A percentile compares a stretch with the other conserved stretches of the same genome.
phyloP scores from a whole-genome alignment of 1,140 invertebrate genomes.

The Araneus ventricosus region DNA sequence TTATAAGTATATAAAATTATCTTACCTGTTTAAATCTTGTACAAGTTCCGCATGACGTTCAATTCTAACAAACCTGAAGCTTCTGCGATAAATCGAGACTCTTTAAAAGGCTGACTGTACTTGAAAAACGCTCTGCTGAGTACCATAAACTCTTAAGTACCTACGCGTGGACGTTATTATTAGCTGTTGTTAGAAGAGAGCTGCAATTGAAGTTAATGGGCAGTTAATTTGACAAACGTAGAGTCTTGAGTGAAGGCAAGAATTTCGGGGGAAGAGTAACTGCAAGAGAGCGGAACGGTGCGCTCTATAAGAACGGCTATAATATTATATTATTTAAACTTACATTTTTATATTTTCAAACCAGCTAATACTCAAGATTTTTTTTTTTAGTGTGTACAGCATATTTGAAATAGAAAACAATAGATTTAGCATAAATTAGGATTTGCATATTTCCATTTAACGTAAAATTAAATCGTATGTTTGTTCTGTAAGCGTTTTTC shows the following conservation, averaged over 20 bases:
- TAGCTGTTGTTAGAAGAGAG: constrained; percentile 67
- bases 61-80: constrained; percentile 5
- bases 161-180: constrained; percentile 51
- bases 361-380: too few relatives aligned
- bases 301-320: neutral
- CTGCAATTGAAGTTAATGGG: constrained; percentile 72
- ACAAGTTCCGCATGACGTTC: neutral
- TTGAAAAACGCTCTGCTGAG: constrained; percentile 61
- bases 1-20: neutral
- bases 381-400: too few relatives aligned
- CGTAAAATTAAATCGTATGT: too few relatives aligned
- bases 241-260: constrained; percentile 8
- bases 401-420: too few relatives aligned
- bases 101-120: constrained; percentile 1
- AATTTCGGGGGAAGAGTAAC: neutral
- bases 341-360: too few relatives aligned
- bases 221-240: constrained; percentile 72
- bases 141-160: constrained; percentile 65
- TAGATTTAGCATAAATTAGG: too few relatives aligned
- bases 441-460: too few relatives aligned
- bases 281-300: neutral
- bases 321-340: too few relatives aligned
- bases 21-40: neutral
- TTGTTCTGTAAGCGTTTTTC: too few relatives aligned
- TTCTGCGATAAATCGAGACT: constrained; percentile 35